Evolutionary conservation across 1,140 invertebrate species (phyloP), one percentile per base, ranked within the genome.

Genomic region (Wiebesia pumilae): DNA sequence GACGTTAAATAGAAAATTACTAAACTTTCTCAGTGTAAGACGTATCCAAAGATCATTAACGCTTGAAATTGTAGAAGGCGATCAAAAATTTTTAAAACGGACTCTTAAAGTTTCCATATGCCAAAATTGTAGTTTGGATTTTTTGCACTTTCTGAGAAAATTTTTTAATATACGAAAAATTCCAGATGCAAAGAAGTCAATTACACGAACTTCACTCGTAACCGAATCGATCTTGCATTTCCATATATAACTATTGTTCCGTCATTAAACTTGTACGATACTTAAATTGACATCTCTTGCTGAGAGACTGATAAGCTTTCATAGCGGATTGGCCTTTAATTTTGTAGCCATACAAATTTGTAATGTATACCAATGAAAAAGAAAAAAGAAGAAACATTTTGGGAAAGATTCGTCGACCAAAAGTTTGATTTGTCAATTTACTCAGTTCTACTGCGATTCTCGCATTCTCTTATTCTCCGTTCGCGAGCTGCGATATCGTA

Each of bases 201-300:
- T 83, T 83, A 75, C 16, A 47, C 30, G 21, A 54, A 19, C 21
- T 54, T 21, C 4, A 54, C 10, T 47, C 24, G 43, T 51, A 69
- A 79, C 51, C 27, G 75, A 79, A 84, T 79, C 58, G 75, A 79
- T 84, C 51, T 62, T 54, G 62, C 67, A 71, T 77, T 83, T 38
- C 12, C 47, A 43, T 62, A 3, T n/a, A 54, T 19, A 58, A 30
- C 30, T 83, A 77, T n/a, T 62, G n/a, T 30, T 35, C 3, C 27
- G 54, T 62, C 82, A 83, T 83, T 77, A 83, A 83, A 83, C 81
- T 83, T 83, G 24, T 19, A 83, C 16, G 69, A 82, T 65, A 71
- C 43, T 83, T 83, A 83, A 83, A 83, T 62, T 83, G 77, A 62
- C 82, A 83, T 75, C 38, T 27, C 30, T 19, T 35, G 24, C 71